Evolutionary conservation across 2,888 invertebrate genomes (phyloP), one percentile per base, ranked within the genome.

Genomic region (Hymenopus coronatus): DNA sequence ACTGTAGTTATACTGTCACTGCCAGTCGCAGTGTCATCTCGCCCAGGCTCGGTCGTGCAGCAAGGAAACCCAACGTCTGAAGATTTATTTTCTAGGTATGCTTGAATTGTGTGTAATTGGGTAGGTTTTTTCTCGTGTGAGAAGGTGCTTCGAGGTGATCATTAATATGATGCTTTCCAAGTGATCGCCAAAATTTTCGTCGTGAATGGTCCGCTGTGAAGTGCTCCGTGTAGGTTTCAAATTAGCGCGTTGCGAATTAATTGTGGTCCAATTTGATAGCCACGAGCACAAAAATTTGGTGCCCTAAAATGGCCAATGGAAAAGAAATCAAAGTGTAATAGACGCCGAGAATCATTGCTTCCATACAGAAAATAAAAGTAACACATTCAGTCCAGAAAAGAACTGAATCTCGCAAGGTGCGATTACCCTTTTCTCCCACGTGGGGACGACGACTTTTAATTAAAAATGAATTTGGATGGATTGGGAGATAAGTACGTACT

Each of bases 31-130:
- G 82, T 46, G n/a, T 33, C 85, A 25, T 40, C 30, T 85, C 33
- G n/a, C 28, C 40, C 85, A n/a, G 40, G 85, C 85, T 30, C 85
- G 15, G n/a, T 85, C 85, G 54, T 70, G 6, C 54, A 70, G 54
- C 15, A 25, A 20, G 54, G 54, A 70, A 40, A 70, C 28, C 87
- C 87, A 87, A 30, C 87, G 82, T 8, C 87, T 27, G 70, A 84
- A 84, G 84, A 84, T 28, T 84, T 84, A 33, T 84, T 84, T 30
- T 30, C 54, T 87, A 87, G 87, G 87, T 87, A 87, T 87, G 87
- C 33, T 87, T 87, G 20, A 70, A 20, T 70, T 70, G 54, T 70
- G 54, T 70, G 54, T 70, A 70, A 70, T 70, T 70, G 54, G 54
- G 54, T 70, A 70, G 54, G 54, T 20, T 70, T 70, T 70, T 70